These are phyloP conservation scores for Brachypteracias leptosomus DNA, from an alignment of 2,113 vertebrate species.

Conservation along the genomic window DNA sequence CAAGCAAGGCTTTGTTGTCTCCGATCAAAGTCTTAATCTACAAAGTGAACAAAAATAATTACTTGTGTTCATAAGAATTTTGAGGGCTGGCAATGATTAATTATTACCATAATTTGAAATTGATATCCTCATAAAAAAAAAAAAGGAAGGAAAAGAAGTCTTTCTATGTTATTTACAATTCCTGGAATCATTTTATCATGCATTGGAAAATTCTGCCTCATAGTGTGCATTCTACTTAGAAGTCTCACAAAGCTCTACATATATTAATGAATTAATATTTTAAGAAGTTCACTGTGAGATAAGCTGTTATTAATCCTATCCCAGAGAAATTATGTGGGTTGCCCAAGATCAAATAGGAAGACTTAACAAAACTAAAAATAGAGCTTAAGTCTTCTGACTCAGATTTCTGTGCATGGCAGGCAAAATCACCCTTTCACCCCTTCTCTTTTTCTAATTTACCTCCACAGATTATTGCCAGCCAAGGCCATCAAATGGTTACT, in stretches of 20 bases:
- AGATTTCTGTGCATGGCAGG: constrained; percentile 6
- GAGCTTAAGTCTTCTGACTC: constrained; percentile 39
- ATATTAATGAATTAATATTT: constrained; percentile 56
- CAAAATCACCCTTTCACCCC: background rate
- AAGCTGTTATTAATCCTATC: constrained; percentile 43
- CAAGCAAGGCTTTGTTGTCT: background rate
- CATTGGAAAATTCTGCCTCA: constrained; percentile 17
- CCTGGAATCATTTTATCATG: background rate
- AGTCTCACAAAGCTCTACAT: constrained; percentile 17
- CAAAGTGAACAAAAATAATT: background rate
- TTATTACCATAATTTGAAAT: background rate
- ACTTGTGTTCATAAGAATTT: background rate
- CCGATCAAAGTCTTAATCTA: background rate
- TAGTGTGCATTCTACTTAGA: background rate
- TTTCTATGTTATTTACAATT: constrained; percentile 26
- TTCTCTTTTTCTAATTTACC: background rate
- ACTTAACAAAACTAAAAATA: constrained; percentile 52
- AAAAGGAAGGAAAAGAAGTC: background rate
- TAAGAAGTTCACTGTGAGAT: constrained; percentile 39
- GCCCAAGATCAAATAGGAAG: constrained; percentile 36
- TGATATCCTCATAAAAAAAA: background rate
- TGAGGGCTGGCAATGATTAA: background rate
- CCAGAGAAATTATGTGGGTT: constrained; percentile 52
- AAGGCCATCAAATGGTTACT: background rate
- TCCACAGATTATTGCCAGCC: constrained; percentile 17